Evolutionary conservation across 1,140 invertebrate genomes (phyloP), one percentile per base, ranked within the genome.

Genomic region (Aethina tumida): DNA sequence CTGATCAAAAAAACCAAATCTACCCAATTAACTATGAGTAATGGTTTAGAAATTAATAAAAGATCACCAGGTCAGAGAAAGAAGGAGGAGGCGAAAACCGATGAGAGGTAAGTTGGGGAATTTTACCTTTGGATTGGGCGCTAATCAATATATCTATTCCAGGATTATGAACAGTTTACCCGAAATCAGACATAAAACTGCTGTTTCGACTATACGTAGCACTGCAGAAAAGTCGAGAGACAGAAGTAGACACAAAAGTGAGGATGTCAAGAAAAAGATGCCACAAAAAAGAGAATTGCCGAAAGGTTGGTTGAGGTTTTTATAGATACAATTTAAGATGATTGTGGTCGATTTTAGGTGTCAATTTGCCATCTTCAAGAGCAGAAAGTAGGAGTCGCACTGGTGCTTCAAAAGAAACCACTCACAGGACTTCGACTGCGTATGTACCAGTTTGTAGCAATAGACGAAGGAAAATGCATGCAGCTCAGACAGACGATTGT

Each of bases 151-250:
- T n/a, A n/a, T 35, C 30, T 49, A 30, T 39, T 43, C 7, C 35
- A 51, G 49, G 27, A 36, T 51, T 26, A 18, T 44, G 21, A 29
- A 43, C 1, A 44, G 45, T 35, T 41, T 63, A 35, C 59, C 61
- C 20, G 62, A 64, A 55, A 64, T 63, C 20, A 47, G 59, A 22
- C 62, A 64, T 35, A 64, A 62, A 51, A 64, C 62, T 2, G 63
- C 61, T 1, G 45, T 65, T 29, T 63, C 62, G 5, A 63, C 63
- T 1, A 65, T 65, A 27, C 55, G 56, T 35, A 63, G 55, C 35
- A 60, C 56, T n/a, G 53, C 58, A 15, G 58, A 62, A 35, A 60
- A 59, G 39, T 35, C 45, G n/a, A 51, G 53, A 31, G 55, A 58
- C 17, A 47, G 40, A 27, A 43, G 35, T 14, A 51, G 41, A 49